Conservation (phyloP, 2,888 invertebrate species). For the Dynastes tityus region DNA sequence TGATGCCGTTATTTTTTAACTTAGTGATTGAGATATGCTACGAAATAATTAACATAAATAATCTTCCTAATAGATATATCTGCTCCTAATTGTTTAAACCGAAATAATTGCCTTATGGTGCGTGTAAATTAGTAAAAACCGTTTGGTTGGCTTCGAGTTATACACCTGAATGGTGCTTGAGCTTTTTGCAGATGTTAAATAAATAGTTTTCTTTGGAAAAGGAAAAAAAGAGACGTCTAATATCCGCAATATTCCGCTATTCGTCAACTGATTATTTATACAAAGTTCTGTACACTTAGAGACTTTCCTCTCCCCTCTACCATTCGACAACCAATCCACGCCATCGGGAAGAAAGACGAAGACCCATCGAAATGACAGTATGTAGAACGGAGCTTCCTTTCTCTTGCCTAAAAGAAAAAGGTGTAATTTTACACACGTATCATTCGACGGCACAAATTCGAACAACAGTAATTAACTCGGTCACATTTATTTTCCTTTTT, state of each 20-base stretch:
- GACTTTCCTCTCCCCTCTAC: conserved; percentile 4
- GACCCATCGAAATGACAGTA: conserved; percentile 12
- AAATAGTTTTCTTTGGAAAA: background rate
- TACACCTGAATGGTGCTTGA: background rate
- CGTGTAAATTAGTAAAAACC: background rate
- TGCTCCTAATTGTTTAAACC: background rate
- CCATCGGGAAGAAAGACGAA: conserved; percentile 21
- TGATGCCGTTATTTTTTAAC: background rate
- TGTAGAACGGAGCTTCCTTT: conserved; percentile 46
- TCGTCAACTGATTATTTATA: conserved; percentile 30
- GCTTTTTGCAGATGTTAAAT: conserved; percentile 5
- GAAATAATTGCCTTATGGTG: background rate
- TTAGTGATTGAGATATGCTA: background rate
- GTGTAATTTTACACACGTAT: conserved; percentile 43
- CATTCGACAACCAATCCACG: background rate
- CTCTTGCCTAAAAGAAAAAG: conserved; percentile 44
- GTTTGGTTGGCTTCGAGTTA: conserved; percentile 3
- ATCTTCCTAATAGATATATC: background rate
- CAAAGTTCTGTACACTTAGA: conserved; percentile 3
- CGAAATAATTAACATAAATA: background rate
- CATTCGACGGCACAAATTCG: conserved; percentile 42
- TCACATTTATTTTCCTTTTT: conserved; percentile 40
- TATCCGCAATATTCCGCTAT: conserved; percentile 31
- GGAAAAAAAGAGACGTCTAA: background rate
- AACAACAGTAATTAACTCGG: conserved; percentile 44